Base-by-base conservation (phyloP, 2,888 invertebrate species). In the Sarcophaga rosellei region DNA sequence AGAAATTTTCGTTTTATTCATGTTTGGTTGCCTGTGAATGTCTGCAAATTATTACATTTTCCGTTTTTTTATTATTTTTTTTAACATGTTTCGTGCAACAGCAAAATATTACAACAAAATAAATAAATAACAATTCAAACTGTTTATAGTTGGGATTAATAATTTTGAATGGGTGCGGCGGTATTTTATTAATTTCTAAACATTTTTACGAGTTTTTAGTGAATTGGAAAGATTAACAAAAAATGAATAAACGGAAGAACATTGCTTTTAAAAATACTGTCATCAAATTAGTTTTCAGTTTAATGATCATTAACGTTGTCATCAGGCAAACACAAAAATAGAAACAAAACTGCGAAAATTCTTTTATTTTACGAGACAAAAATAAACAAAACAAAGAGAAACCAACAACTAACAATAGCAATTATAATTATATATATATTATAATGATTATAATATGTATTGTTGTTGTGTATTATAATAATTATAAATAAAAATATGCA, bases 341-440 rank as follows among this genome's bases (percentile, higher is more conserved):
- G 4, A 61, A 69, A 47, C n/a, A 77, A 65, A 59, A 69, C 35
- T 78, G 73, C 78, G 72, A 78, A 63, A 61, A 47, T 53, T 74
- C 5, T 57, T 25, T 69, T 66, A 70, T 63, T 83, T 75, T 74
- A 35, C 35, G 74, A 81, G 59, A 83, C 62, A 72, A 59, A 63
- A 74, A 83, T 81, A 82, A 86, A 81, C 86, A 86, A 84, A 86
- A 83, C 77, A 86, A 80, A 81, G 35, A 74, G 68, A 78, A 78
- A 59, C 35, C 35, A 35, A 35, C 35, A 10, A 35, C 35, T 35
- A 35, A 35, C 35, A 35, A 35, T 35, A 35, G 35, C 35, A 35
- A 35, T 35, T 35, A 8, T 10, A 35, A 8, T 25, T 35, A 75
- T 57, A 57, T 17, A 2, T 17, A 57, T n/a, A 17, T 57, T 17